phyloP scores from a whole-genome alignment of 2,113 vertebrate genomes.

The Acanthochromis polyacanthus region DNA sequence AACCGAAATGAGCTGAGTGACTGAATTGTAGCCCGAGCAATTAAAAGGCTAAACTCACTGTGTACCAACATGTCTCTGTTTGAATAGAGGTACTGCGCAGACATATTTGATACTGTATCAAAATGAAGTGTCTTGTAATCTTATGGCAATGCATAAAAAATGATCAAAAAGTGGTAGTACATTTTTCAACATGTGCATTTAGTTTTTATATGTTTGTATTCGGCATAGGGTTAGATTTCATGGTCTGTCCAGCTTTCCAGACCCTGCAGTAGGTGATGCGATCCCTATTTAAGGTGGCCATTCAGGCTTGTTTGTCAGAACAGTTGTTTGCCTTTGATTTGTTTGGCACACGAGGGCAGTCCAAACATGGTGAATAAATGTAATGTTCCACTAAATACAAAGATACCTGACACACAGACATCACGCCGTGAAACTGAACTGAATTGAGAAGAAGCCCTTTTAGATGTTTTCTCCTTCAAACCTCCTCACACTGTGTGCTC shows the following conservation, averaged over 20 bases:
- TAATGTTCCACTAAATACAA: not conserved
- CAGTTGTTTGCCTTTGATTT: conserved; percentile 5
- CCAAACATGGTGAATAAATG: not conserved
- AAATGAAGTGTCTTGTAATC: no score
- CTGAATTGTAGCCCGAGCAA: not conserved
- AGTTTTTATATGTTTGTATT: not conserved
- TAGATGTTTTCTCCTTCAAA: not conserved
- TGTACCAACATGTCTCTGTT: not conserved
- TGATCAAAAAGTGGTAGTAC: no score
- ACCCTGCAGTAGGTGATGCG: not conserved
- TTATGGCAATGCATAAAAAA: no score
- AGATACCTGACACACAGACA: no score
- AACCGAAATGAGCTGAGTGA: not conserved
- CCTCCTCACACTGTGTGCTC: conserved; percentile 19
- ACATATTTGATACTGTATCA: no score
- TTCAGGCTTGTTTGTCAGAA: not conserved
- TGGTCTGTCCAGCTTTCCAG: not conserved
- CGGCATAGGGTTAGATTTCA: not conserved
- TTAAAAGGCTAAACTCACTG: not conserved
- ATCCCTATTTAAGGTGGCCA: not conserved
- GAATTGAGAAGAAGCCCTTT: not conserved
- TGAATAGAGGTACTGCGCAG: no score
- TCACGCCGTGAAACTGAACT: no score
- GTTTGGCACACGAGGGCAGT: not conserved
- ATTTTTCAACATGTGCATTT: no score